Evolutionary conservation across 2,888 invertebrate species (phyloP).

Genomic region (Itoplectis maculator): DNA sequence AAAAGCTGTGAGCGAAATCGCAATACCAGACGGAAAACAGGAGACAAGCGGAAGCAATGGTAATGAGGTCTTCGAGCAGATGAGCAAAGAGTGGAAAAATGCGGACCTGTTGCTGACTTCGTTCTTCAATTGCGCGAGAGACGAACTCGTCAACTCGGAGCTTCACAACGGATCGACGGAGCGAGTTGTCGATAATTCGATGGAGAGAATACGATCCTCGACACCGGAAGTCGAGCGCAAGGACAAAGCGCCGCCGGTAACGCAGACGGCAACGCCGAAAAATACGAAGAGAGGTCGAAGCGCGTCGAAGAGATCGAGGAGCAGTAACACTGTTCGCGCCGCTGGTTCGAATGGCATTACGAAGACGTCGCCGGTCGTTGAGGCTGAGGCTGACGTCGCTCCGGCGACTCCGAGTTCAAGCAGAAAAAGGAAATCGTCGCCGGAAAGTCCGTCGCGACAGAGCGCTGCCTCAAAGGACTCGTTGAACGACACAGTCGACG

Average conservation of each 20-base stretch:
- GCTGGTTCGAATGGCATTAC: constrained; percentile 60
- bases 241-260: constrained; percentile 82
- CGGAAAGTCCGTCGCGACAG: constrained; percentile 56
- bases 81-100: constrained; percentile 80
- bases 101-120: constrained; percentile 71
- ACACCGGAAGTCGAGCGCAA: constrained; percentile 79
- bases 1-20: constrained; percentile 66
- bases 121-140: constrained; percentile 76
- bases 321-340: constrained; percentile 65
- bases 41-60: no score
- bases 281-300: constrained; percentile 85
- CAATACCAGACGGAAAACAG: constrained; percentile 52
- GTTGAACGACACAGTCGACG: constrained; percentile 67
- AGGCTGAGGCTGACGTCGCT: constrained; percentile 54
- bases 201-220: constrained; percentile 76
- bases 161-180: constrained; percentile 74
- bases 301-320: constrained; percentile 84
- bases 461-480: constrained; percentile 54
- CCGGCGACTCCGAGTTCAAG: constrained; percentile 21
- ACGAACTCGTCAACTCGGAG: constrained; percentile 59
- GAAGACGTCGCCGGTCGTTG: constrained; percentile 57
- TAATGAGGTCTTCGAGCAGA: constrained; percentile 73
- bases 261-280: constrained; percentile 86
- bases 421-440: constrained; percentile 60
- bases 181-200: constrained; percentile 73